Percentiles rank a stretch among this genome's conserved stretches.
phyloP scores from a whole-genome alignment of 2,113 vertebrate genomes.

The Cynopterus brachyotis region DNA sequence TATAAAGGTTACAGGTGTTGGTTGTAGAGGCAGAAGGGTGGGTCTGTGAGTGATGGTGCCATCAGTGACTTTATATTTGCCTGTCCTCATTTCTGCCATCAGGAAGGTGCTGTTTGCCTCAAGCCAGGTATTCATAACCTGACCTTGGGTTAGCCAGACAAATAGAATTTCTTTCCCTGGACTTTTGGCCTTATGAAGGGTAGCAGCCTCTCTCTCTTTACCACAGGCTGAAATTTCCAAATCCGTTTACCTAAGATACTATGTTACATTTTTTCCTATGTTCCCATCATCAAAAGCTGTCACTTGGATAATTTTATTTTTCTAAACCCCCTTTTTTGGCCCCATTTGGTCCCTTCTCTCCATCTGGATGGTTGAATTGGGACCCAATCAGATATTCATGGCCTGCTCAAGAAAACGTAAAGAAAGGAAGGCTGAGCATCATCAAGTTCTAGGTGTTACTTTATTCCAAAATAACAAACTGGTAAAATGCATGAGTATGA shows the following conservation, averaged over 20 bases:
- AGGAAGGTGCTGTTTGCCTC: conserved; percentile 53
- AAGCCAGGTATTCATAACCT: conserved; percentile 30
- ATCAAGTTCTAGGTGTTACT: conserved; percentile 12
- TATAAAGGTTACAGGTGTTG: not conserved
- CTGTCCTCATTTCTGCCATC: conserved; percentile 48
- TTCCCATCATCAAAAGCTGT: not conserved
- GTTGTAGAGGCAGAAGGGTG: not conserved
- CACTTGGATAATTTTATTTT: conserved; percentile 29
- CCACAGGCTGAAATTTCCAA: conserved; percentile 18
- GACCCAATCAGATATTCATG: conserved; percentile 9
- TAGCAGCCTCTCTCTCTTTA: not conserved
- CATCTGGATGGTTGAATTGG: conserved; percentile 23
- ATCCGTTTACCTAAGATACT: not conserved
- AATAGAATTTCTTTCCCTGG: conserved; percentile 40
- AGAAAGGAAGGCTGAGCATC: not conserved
- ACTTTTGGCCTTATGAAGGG: conserved; percentile 22
- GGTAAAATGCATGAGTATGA: conserved; percentile 15
- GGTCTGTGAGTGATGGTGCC: not conserved
- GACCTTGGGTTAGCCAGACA: conserved; percentile 34
- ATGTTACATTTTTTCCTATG: not conserved
- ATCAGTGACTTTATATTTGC: not conserved
- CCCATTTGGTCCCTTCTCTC: not conserved
- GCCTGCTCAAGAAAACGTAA: conserved; percentile 32
- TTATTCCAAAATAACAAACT: conserved; percentile 15
- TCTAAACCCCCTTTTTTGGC: not conserved